A percentile compares a stretch with the other conserved stretches of the same genome.
phyloP scores from a whole-genome alignment of 2,888 invertebrate genomes.

The Augiades crinisus region DNA sequence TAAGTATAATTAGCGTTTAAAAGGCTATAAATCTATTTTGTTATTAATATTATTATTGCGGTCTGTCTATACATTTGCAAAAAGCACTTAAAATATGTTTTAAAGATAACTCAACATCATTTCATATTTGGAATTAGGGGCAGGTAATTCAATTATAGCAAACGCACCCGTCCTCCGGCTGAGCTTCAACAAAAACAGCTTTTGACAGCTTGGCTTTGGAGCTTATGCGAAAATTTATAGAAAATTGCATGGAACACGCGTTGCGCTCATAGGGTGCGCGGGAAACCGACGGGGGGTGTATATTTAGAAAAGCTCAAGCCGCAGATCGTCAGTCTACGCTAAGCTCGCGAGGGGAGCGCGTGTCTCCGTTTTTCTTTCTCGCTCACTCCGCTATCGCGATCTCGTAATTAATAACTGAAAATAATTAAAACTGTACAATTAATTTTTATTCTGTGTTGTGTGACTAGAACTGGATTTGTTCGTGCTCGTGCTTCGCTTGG shows the following conservation, averaged over 20 bases:
- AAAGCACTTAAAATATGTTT: neutral
- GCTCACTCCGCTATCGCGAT: slow-evolving; percentile 53
- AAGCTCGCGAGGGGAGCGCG: slow-evolving; percentile 54
- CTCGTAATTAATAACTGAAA: slow-evolving; percentile 61
- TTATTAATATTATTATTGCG: too few relatives aligned
- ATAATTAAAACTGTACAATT: slow-evolving; percentile 50
- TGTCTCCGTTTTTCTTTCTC: slow-evolving; percentile 45
- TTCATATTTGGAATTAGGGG: slow-evolving; percentile 41
- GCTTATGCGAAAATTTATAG: slow-evolving; percentile 79
- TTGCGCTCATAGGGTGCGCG: slow-evolving; percentile 69
- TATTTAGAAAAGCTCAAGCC: slow-evolving; percentile 71
- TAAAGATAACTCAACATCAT: slow-evolving; percentile 9
- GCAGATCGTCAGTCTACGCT: slow-evolving; percentile 64
- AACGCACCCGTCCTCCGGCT: slow-evolving; percentile 51
- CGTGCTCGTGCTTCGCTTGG: slow-evolving; percentile 51
- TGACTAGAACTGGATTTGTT: slow-evolving; percentile 64
- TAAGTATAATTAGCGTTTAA: too few relatives aligned
- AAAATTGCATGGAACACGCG: slow-evolving; percentile 76
- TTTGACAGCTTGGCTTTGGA: slow-evolving; percentile 74
- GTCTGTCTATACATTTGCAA: too few relatives aligned
- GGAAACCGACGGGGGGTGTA: slow-evolving; percentile 68
- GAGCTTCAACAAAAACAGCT: slow-evolving; percentile 68
- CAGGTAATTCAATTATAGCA: slow-evolving; percentile 69
- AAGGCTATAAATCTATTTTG: too few relatives aligned
- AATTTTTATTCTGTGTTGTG: slow-evolving; percentile 54